A percentile compares a stretch with the other conserved stretches of the same genome.
Evolutionary conservation across 2,113 vertebrate species (phyloP).

Genomic region (Prolemur simus): DNA sequence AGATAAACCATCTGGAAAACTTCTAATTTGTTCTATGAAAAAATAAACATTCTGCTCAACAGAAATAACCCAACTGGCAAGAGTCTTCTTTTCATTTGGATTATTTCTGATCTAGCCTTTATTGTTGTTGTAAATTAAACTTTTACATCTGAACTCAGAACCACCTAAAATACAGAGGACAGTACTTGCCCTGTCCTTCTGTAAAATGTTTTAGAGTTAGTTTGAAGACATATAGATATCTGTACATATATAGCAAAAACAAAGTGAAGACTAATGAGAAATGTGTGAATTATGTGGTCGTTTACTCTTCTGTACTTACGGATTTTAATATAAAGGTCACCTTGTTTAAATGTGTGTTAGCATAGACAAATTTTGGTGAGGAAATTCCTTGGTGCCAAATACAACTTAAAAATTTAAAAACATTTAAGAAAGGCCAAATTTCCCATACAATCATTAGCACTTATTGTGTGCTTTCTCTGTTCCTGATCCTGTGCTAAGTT

Average conservation of each 20-base stretch:
- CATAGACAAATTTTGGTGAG: not conserved
- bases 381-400: not conserved
- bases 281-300: not conserved
- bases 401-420: not conserved
- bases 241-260: not conserved
- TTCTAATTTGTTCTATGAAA: constrained; percentile 71
- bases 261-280: not conserved
- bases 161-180: not conserved
- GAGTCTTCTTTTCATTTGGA: constrained; percentile 47
- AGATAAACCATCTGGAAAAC: constrained; percentile 75
- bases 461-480: not conserved
- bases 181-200: not conserved
- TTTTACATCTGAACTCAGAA: constrained; percentile 28
- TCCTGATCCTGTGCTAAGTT: not conserved
- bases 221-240: not conserved
- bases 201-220: not conserved
- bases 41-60: constrained; percentile 67
- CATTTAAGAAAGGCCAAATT: not conserved
- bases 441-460: not conserved
- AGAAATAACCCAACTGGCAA: constrained; percentile 71
- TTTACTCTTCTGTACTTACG: not conserved
- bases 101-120: constrained; percentile 63
- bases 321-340: constrained; percentile 7
- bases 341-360: not conserved
- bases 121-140: constrained; percentile 55